Conservation (phyloP, 2,888 invertebrate species). For the Heteromurus nitidus region DNA sequence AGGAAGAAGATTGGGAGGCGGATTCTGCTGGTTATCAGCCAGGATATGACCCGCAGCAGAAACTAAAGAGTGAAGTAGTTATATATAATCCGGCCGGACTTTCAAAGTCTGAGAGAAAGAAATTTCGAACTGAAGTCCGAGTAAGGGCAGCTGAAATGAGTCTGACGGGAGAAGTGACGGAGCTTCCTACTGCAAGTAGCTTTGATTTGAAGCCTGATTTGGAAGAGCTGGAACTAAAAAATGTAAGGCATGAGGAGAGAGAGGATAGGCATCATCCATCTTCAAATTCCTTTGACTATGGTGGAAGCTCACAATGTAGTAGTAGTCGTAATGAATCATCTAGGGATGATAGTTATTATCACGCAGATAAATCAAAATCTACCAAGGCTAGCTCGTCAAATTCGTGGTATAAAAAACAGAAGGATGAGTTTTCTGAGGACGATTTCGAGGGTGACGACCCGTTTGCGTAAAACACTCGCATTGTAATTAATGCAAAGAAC, state of each 20-base stretch:
- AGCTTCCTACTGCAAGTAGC: slow-evolving; percentile 13
- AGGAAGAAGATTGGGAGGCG: slow-evolving; percentile 71
- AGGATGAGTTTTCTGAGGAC: slow-evolving; percentile 13
- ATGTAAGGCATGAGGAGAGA: slow-evolving; percentile 1
- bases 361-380: background rate
- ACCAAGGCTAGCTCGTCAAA: background rate
- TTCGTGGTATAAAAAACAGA: background rate
- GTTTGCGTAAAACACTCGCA: slow-evolving; percentile 10
- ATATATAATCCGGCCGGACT: slow-evolving; percentile 63
- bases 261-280: background rate
- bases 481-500: background rate
- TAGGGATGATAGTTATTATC: background rate
- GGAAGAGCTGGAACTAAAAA: background rate
- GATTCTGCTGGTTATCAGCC: slow-evolving; percentile 47
- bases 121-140: slow-evolving; percentile 37
- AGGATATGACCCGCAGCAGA: slow-evolving; percentile 67
- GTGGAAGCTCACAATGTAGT: background rate
- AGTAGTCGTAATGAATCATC: background rate
- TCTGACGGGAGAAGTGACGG: background rate
- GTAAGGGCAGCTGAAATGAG: slow-evolving; percentile 19
- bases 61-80: slow-evolving; percentile 55
- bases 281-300: no score
- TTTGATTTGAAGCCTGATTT: slow-evolving; percentile 42
- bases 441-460: slow-evolving; percentile 48
- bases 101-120: slow-evolving; percentile 68